A percentile compares a stretch with the other conserved stretches of the same genome.
Evolutionary conservation across 2,888 invertebrate species (phyloP).

Genomic region (Philonicus albiceps): DNA sequence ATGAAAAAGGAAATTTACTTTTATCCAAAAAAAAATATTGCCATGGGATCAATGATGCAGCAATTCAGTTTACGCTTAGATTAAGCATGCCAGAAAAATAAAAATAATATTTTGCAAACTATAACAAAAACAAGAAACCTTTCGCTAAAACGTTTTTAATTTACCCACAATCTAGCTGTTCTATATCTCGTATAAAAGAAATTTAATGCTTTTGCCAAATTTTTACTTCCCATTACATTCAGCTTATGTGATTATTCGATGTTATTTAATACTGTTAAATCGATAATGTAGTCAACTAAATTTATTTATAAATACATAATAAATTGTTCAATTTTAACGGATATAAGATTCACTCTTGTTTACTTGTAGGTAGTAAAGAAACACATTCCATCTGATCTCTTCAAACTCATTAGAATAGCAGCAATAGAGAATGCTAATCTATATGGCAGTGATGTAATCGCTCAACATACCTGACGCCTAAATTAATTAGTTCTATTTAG

Average conservation of each 20-base stretch:
- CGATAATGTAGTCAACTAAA: neutral
- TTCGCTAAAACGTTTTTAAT: neutral
- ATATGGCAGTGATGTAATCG: slow-evolving; percentile 25
- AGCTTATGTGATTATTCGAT: neutral
- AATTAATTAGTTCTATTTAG: neutral
- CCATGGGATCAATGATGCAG: too few species aligned
- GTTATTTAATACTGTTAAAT: neutral
- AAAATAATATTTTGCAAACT: neutral
- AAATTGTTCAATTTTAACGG: neutral
- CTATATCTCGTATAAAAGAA: neutral
- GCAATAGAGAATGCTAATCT: neutral
- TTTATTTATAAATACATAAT: neutral
- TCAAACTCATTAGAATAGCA: neutral
- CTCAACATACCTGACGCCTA: neutral
- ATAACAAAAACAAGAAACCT: neutral
- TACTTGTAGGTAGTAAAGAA: neutral
- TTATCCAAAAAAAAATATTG: too few species aligned
- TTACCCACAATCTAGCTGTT: neutral
- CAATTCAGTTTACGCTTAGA: neutral
- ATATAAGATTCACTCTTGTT: neutral
- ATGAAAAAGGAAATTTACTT: too few species aligned
- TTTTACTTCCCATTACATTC: neutral
- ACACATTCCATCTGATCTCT: neutral
- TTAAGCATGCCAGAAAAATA: neutral
- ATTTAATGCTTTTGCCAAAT: neutral